A percentile compares a stretch with the other conserved stretches of the same genome.
These are phyloP conservation scores for Paracanthobrama guichenoti DNA, from an alignment of 2,113 vertebrate genomes.

Conservation along the genomic window DNA sequence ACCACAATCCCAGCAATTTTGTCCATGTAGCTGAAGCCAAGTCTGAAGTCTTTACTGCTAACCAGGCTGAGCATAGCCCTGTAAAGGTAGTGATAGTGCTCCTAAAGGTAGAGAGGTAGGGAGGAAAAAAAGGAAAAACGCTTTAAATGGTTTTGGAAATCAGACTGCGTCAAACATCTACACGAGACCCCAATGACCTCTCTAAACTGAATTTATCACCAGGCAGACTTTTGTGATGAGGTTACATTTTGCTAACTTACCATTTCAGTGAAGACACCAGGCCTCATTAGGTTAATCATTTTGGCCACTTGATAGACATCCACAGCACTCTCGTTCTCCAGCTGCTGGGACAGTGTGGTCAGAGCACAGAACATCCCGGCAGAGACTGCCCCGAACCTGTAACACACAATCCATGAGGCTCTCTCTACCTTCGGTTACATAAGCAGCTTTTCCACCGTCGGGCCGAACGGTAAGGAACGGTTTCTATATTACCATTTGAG, in stretches of 20 bases:
- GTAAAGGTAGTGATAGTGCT: slow-evolving; percentile 98
- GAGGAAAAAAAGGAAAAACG: neutral
- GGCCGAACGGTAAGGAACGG: too few species aligned
- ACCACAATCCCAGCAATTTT: slow-evolving; percentile 88
- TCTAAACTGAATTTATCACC: neutral
- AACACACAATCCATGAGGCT: slow-evolving; percentile 20
- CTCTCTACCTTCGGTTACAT: neutral
- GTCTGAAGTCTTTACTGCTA: slow-evolving; percentile 88
- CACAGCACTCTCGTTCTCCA: slow-evolving; percentile 93
- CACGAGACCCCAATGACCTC: neutral
- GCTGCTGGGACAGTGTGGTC: slow-evolving; percentile 93
- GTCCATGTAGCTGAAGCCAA: slow-evolving; percentile 85
- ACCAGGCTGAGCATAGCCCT: slow-evolving; percentile 98
- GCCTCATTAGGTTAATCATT: slow-evolving; percentile 99
- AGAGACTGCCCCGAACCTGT: slow-evolving; percentile 93
- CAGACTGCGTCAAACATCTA: neutral
- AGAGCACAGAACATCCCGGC: slow-evolving; percentile 94
- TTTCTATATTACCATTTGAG: too few species aligned
- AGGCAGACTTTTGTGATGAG: neutral
- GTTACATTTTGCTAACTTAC: slow-evolving; percentile 77
- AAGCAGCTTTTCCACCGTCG: too few species aligned
- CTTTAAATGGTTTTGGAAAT: neutral
- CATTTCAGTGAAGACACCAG: slow-evolving; percentile 98
- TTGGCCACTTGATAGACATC: slow-evolving; percentile 99
- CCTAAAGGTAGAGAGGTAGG: slow-evolving; percentile 75